phyloP scores from a whole-genome alignment of 2,888 invertebrate genomes.

The Rhopalosiphum nymphaeae region DNA sequence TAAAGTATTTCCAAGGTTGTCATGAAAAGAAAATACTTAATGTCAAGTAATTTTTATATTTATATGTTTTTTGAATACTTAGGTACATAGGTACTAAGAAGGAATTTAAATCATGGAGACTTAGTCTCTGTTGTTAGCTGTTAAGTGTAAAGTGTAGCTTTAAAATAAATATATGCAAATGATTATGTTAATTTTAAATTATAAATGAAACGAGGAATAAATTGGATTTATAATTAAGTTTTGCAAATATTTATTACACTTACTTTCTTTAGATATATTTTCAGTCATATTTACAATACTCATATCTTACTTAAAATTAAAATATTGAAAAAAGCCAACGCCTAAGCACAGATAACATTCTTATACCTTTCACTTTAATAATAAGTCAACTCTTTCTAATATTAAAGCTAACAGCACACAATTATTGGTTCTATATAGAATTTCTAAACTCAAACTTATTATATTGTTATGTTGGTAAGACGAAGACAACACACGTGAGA shows the following conservation, averaged over 20 bases:
- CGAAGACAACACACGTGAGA: no score
- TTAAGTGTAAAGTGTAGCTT: not conserved
- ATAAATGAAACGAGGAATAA: not conserved
- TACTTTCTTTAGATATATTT: not conserved
- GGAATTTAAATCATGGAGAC: not conserved
- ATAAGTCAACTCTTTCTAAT: no score
- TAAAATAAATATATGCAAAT: not conserved
- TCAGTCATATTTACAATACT: no score
- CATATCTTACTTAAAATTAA: no score
- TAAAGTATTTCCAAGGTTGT: not conserved
- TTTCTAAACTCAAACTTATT: no score
- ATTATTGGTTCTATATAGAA: no score
- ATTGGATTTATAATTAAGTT: not conserved
- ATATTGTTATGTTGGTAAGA: no score
- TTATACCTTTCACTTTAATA: no score
- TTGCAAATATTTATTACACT: not conserved
- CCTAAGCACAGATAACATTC: no score
- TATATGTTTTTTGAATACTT: not conserved
- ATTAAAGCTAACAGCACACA: no score
- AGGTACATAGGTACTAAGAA: not conserved
- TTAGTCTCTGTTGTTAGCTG: not conserved
- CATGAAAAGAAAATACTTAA: not conserved
- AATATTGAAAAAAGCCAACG: no score
- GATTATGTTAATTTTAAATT: not conserved
- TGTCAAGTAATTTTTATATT: not conserved